Evolutionary conservation across 2,888 invertebrate species (phyloP).

Genomic region (Miltochrista miniata): DNA sequence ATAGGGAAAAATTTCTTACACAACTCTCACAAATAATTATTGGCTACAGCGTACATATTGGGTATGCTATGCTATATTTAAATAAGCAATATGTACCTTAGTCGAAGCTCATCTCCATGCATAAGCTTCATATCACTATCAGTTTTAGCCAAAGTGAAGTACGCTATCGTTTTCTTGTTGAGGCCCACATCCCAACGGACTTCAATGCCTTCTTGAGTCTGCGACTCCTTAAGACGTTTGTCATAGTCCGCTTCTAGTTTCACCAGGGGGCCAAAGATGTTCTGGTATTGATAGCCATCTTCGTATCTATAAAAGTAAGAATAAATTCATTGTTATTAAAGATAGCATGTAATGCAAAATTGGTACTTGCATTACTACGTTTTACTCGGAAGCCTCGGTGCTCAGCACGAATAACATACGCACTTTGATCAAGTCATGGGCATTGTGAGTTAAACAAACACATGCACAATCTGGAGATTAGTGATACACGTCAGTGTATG

Average conservation of each 20-base stretch:
- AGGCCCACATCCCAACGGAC: conserved; percentile 99
- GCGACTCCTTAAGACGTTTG: conserved; percentile 97
- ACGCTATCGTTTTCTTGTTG: conserved; percentile 98
- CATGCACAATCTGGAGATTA: no score
- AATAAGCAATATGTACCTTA: conserved; percentile 85
- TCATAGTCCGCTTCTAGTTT: conserved; percentile 99
- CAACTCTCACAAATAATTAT: no score
- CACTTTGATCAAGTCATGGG: no score
- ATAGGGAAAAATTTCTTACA: no score
- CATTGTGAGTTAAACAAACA: no score
- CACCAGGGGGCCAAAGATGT: conserved; percentile 98
- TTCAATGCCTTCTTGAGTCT: conserved; percentile 98
- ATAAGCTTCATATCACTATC: conserved; percentile 99
- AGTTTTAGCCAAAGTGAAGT: conserved; percentile 98
- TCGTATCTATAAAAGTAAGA: conserved; percentile 87
- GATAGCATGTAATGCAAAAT: not conserved
- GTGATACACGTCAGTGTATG: no score
- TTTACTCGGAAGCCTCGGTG: no score
- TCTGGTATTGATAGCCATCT: conserved; percentile 99
- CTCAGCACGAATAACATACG: no score
- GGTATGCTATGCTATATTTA: no score
- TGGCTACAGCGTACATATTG: no score
- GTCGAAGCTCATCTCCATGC: conserved; percentile 98
- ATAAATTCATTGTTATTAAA: not conserved
- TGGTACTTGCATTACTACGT: no score